Percentiles rank a stretch among this genome's conserved stretches.
Evolutionary conservation across 2,888 invertebrate species (phyloP).

Genomic region (Xestia rhomboidea): DNA sequence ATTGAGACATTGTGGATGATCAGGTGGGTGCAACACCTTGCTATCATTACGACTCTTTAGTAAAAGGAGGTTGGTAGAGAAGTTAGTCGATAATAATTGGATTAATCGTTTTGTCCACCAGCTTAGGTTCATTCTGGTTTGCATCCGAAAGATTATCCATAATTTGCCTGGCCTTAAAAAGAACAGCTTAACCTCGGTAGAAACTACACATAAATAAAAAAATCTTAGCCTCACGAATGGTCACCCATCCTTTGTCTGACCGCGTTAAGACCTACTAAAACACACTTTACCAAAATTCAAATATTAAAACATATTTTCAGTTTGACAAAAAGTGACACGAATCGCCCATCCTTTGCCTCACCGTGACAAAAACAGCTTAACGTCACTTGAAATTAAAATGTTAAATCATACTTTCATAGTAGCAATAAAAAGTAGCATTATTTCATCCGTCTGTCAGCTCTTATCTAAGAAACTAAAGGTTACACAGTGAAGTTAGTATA

Average conservation of each 20-base stretch:
- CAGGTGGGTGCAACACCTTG: conserved; percentile 47
- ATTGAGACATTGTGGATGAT: conserved; percentile 13
- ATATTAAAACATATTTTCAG: no score
- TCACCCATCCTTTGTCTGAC: not conserved
- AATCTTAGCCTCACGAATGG: not conserved
- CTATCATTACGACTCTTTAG: not conserved
- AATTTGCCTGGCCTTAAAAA: not conserved
- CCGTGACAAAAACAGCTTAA: not conserved
- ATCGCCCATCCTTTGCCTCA: not conserved
- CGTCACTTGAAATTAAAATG: not conserved
- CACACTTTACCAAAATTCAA: no score
- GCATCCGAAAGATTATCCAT: not conserved
- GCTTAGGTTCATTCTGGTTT: not conserved
- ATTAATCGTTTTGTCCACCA: not conserved
- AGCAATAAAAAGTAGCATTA: not conserved
- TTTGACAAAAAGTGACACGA: not conserved
- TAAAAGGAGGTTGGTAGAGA: not conserved
- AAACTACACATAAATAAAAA: not conserved
- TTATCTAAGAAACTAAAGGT: conserved; percentile 44
- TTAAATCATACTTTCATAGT: not conserved
- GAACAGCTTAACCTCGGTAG: not conserved
- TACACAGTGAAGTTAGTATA: conserved; percentile 8
- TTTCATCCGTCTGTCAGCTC: conserved; percentile 7
- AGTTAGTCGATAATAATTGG: not conserved
- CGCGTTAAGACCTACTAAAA: not conserved